phyloP scores from a whole-genome alignment of 2,888 invertebrate genomes.

The Pinctada fucata region DNA sequence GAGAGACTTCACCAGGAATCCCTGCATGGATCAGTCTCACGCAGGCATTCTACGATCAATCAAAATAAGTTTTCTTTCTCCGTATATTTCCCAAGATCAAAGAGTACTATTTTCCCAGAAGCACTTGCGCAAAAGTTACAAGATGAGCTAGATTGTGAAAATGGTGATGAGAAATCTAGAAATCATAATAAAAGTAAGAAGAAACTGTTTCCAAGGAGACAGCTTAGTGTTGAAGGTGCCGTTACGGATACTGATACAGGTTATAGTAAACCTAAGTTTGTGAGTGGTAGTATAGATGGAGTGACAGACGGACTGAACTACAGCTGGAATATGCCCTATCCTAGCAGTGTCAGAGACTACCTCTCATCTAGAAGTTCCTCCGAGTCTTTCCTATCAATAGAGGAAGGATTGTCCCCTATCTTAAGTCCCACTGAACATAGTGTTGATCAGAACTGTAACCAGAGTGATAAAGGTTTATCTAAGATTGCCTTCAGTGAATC shows the following conservation, averaged over 20 bases:
- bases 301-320: not conserved
- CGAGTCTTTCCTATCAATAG: slow-evolving; percentile 48
- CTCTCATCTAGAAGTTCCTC: slow-evolving; percentile 35
- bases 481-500: not conserved
- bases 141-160: slow-evolving; percentile 51
- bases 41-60: slow-evolving; percentile 41
- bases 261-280: not conserved
- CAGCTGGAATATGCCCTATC: not conserved
- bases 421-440: not conserved
- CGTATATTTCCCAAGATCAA: slow-evolving; percentile 50
- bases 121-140: slow-evolving; percentile 58
- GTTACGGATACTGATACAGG: not conserved
- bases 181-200: slow-evolving; percentile 12
- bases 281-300: not conserved
- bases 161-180: slow-evolving; percentile 42
- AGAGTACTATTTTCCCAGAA: slow-evolving; percentile 57
- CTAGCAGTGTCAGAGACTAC: slow-evolving; percentile 11
- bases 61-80: slow-evolving; percentile 45
- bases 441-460: not conserved
- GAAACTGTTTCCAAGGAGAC: slow-evolving; percentile 25
- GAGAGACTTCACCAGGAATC: slow-evolving; percentile 68
- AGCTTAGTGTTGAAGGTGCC: slow-evolving; percentile 31
- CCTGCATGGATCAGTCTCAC: slow-evolving; percentile 58
- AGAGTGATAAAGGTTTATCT: not conserved
- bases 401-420: slow-evolving; percentile 40